Percentiles rank a stretch among this genome's conserved stretches.
Evolutionary conservation across 1,140 invertebrate genomes (phyloP).

Genomic region (Aphaenogaster ashmeadi): DNA sequence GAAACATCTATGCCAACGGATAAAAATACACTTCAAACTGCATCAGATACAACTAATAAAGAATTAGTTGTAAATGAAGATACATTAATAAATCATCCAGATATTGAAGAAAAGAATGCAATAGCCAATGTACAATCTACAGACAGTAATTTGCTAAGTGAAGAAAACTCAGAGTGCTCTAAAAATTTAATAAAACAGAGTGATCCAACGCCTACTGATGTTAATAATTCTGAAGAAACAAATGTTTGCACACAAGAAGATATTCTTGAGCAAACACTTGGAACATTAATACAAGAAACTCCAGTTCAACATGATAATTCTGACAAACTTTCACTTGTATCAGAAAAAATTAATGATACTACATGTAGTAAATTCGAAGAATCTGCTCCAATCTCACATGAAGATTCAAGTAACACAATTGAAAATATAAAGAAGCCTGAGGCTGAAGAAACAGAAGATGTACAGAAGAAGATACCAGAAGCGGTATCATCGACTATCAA

Average conservation of each 20-base stretch:
- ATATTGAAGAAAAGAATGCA: background rate
- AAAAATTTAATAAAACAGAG: constrained; percentile 11
- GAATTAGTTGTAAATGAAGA: constrained; percentile 31
- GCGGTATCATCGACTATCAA: background rate
- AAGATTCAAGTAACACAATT: constrained; percentile 12
- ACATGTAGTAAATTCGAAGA: background rate
- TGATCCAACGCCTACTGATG: background rate
- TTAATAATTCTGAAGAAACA: constrained; percentile 20
- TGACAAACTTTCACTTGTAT: constrained; percentile 10
- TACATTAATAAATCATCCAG: background rate
- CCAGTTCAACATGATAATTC: background rate
- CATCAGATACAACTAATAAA: constrained; percentile 15
- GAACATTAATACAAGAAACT: background rate
- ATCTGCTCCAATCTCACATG: background rate
- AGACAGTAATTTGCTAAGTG: background rate
- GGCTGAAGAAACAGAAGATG: constrained; percentile 6
- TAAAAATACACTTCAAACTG: background rate
- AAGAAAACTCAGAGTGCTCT: background rate
- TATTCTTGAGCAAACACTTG: background rate
- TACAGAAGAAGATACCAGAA: background rate
- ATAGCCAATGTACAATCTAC: background rate
- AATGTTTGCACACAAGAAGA: background rate
- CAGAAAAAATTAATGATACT: constrained; percentile 14
- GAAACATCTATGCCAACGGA: background rate
- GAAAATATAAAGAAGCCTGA: constrained; percentile 4